phyloP scores from a whole-genome alignment of 2,797 vertebrate species.

The Botia almorhae region DNA sequence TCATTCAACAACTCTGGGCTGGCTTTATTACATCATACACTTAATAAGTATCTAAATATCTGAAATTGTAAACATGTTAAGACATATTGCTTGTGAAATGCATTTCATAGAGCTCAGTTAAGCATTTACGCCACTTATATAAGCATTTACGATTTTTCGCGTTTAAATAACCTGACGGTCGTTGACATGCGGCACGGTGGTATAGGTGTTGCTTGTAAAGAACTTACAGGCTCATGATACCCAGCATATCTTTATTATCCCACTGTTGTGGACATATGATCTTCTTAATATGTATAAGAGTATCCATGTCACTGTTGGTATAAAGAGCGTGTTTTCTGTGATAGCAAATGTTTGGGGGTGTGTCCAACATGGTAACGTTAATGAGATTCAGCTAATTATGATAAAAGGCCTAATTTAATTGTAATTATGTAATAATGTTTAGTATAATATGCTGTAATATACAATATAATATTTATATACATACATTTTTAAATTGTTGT shows the following conservation, averaged over 20 bases:
- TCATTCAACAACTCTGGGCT: neutral
- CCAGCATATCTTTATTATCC: too few relatives aligned
- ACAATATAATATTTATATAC: neutral
- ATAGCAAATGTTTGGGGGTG: neutral
- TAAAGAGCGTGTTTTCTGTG: neutral
- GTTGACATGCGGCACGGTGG: too few relatives aligned
- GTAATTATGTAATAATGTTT: neutral
- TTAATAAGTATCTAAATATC: neutral
- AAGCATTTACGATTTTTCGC: neutral
- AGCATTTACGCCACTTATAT: too few relatives aligned
- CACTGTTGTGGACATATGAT: neutral
- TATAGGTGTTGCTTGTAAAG: too few relatives aligned
- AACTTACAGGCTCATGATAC: too few relatives aligned
- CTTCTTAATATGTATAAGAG: neutral
- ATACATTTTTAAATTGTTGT: neutral
- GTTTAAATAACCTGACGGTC: too few relatives aligned
- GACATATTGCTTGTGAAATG: too few relatives aligned
- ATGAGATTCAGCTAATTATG: neutral
- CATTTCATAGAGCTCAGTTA: too few relatives aligned
- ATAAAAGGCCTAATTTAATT: neutral
- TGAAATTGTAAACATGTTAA: too few relatives aligned
- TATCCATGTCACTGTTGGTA: neutral
- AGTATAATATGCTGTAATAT: neutral
- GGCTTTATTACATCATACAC: neutral
- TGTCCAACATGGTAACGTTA: constrained; percentile 1